phyloP scores from a whole-genome alignment of 2,888 invertebrate genomes.

The Lypha dubia region DNA sequence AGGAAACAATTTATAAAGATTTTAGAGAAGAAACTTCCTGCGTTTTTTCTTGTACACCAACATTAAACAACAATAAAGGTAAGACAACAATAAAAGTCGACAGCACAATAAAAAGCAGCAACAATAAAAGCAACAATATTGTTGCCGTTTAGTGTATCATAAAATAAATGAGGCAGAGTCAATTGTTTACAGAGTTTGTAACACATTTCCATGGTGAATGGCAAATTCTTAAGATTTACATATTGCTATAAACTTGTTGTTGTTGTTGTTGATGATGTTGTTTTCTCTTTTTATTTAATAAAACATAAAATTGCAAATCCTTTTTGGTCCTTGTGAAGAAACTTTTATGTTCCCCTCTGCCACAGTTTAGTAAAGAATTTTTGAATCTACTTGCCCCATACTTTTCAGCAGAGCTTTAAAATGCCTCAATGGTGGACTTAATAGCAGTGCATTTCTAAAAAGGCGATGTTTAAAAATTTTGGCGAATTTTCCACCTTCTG shows the following conservation, averaged over 20 bases:
- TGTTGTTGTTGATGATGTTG: no score
- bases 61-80: slow-evolving; percentile 35
- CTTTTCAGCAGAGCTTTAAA: no score
- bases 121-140: slow-evolving; percentile 24
- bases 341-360: background rate
- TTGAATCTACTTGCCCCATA: no score
- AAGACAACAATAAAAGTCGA: slow-evolving; percentile 4
- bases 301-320: background rate
- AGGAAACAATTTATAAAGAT: slow-evolving; percentile 54
- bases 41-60: slow-evolving; percentile 34
- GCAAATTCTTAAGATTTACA: background rate
- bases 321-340: background rate
- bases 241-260: background rate
- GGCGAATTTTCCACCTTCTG: no score
- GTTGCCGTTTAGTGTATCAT: slow-evolving; percentile 22
- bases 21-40: slow-evolving; percentile 46
- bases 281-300: no score
- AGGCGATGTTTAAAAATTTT: no score
- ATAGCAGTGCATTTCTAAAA: no score
- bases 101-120: slow-evolving; percentile 5
- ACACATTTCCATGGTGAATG: background rate
- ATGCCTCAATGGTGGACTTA: no score
- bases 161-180: slow-evolving; percentile 30
- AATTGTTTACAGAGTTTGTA: slow-evolving; percentile 23
- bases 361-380: no score